Base-by-base conservation (phyloP, 2,888 invertebrate species). In the Tipula vernalis region DNA sequence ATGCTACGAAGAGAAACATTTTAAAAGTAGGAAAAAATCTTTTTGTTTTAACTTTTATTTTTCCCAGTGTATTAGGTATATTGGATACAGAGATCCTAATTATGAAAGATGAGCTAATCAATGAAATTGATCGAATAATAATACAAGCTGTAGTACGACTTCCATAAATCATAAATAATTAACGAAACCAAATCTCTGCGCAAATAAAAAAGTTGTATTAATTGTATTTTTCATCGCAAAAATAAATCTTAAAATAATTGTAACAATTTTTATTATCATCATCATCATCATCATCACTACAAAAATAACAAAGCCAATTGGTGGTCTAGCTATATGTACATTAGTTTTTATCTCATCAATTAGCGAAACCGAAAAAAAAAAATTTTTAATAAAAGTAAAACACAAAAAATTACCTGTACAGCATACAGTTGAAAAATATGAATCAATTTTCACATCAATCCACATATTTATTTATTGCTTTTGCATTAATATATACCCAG, bases 81-180 rank as follows among this genome's bases (percentile, higher is more conserved):
- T 28, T 28, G 28, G 28, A 28, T 28, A 28, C 28, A 28, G 1
- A 28, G 0, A 28, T 28, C 28, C n/a, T 71, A 71, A 71, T 71
- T 71, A 28, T 10, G n/a, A 28, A 71, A 28, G 28, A 28, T 71
- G 71, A 71, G 12, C 28, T 71, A 71, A 71, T 71, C 71, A 71
- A 12, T 71, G 4, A 8, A 10, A 28, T 28, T 12, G 51, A 51
- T 51, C 51, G 0, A 51, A 51, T 51, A 39, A 39, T 39, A 51
- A 3, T 6, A n/a, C 51, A 51, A 51, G 28, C 71, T 28, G 71
- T 28, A 28, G 28, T 71, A 18, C 71, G 28, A 28, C 71, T 71
- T 71, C 71, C 71, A 71, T 71, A 71, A 71, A 71, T 71, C 71
- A 71, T 71, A 71, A 71, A 71, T 71, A 71, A 71, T 71, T 71